Evolutionary conservation across 2,797 vertebrate genomes (phyloP).

Genomic region (Halcyon leucocephala): DNA sequence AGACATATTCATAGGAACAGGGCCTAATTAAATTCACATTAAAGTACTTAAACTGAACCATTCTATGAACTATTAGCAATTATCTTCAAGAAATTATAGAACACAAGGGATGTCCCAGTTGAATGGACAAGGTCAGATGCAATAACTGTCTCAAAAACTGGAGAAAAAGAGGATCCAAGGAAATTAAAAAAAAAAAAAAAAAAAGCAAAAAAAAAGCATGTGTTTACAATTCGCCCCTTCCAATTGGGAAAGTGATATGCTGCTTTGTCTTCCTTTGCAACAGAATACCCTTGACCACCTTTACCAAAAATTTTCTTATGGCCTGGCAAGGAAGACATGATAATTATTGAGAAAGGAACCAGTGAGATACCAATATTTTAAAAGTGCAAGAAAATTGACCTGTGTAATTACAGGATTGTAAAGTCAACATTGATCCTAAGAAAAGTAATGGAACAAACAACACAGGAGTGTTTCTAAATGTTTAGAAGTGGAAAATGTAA

Average conservation of each 20-base stretch:
- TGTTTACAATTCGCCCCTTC: not conserved
- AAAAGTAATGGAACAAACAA: not conserved
- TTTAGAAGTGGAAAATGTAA: not conserved
- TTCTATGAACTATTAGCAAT: not conserved
- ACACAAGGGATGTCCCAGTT: not conserved
- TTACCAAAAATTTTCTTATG: not conserved
- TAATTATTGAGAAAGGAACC: not conserved
- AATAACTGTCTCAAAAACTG: not conserved
- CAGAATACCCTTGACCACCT: not conserved
- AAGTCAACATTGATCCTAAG: not conserved
- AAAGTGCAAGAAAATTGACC: not conserved
- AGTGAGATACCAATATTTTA: not conserved
- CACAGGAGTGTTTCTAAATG: not conserved
- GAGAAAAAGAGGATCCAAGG: not conserved
- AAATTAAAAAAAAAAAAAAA: not conserved
- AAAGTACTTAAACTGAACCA: not conserved
- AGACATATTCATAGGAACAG: not conserved
- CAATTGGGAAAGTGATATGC: not conserved
- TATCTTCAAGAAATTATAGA: not conserved
- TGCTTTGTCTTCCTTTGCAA: not conserved
- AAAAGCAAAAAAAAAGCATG: not conserved
- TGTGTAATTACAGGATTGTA: not conserved
- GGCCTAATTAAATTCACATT: not conserved
- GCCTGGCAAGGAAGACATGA: not conserved
- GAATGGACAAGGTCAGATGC: not conserved